Evolutionary conservation across 2,888 invertebrate genomes (phyloP), one percentile per base, ranked within the genome.

Genomic region (Drosophila anceps): DNA sequence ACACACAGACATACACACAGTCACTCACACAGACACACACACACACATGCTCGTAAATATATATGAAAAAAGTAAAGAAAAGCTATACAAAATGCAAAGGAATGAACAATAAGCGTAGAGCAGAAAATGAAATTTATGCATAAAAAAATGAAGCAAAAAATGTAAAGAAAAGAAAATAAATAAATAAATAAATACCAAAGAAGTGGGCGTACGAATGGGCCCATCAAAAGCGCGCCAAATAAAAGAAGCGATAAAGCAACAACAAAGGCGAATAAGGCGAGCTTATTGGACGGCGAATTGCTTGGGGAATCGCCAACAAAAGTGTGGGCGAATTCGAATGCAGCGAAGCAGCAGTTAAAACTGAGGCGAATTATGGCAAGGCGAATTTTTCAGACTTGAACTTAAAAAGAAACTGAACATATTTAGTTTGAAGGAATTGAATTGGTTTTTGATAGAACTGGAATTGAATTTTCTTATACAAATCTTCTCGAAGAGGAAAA

Each of bases 61-160:
- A 88, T 78, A 88, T 31, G 79, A 76, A 84, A 61, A 63, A 33
- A 3, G 31, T n/a, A 10, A 48, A 18, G 31, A 57, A 63, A 37
- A 65, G 27, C 51, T 43, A 51, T 31, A 50, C 31, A 66, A 84
- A 79, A 83, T 81, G 73, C 77, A 83, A 76, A 76, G 73, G 77
- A 82, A 79, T 77, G 79, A 81, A 88, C 73, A 81, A 82, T 81
- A 73, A 79, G 79, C 74, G 62, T 60, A 73, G 73, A 80, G 73
- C 64, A 75, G 76, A 76, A 87, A 89, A 86, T 89, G 79, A 86
- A 86, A 86, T 86, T 86, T 86, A 84, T 86, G 84, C 89, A 86
- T 84, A 82, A 79, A 67, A 67, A 31, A 18, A 15, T 7, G 20
- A 50, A 66, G 41, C 24, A 63, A 54, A 54, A 48, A 27, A 54